Percentiles rank a stretch among this genome's conserved stretches.
Conservation (phyloP, 2,888 invertebrate species). For the Micoletzkya japonica region DNA sequence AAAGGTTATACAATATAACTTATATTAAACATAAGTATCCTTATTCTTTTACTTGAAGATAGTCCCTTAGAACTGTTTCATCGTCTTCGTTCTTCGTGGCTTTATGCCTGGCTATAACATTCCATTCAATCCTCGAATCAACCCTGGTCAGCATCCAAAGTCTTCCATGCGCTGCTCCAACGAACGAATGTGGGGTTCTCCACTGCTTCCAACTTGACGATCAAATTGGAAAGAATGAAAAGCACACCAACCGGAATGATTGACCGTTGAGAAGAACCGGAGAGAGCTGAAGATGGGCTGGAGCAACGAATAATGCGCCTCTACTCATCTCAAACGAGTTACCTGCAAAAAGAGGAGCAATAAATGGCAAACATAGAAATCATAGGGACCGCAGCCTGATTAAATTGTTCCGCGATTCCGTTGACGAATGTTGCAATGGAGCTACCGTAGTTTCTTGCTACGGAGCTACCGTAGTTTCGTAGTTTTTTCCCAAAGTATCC, state of each 20-base stretch:
- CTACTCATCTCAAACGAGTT: neutral
- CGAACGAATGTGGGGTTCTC: neutral
- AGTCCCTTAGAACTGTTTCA: slow-evolving; percentile 21
- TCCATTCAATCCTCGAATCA: slow-evolving; percentile 15
- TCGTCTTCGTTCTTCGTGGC: slow-evolving; percentile 23
- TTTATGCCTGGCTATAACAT: slow-evolving; percentile 8
- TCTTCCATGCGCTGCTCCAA: slow-evolving; percentile 17
- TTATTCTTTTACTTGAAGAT: slow-evolving; percentile 40
- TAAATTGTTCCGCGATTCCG: too few relatives aligned
- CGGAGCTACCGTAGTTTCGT: too few relatives aligned
- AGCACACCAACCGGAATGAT: slow-evolving; percentile 5
- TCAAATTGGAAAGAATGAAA: neutral
- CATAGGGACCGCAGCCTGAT: too few relatives aligned
- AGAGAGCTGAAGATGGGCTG: neutral
- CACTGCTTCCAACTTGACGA: slow-evolving; percentile 9
- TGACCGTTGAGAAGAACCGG: slow-evolving; percentile 20
- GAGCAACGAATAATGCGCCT: neutral
- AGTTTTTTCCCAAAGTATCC: too few relatives aligned
- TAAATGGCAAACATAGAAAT: too few relatives aligned
- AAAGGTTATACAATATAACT: too few relatives aligned
- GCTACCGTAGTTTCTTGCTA: too few relatives aligned
- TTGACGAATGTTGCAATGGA: too few relatives aligned
- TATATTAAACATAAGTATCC: too few relatives aligned
- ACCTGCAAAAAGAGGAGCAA: too few relatives aligned
- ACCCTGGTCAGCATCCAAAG: slow-evolving; percentile 22